Evolutionary conservation across 2,113 vertebrate genomes (phyloP).

Genomic region (Bubo blakistoni): DNA sequence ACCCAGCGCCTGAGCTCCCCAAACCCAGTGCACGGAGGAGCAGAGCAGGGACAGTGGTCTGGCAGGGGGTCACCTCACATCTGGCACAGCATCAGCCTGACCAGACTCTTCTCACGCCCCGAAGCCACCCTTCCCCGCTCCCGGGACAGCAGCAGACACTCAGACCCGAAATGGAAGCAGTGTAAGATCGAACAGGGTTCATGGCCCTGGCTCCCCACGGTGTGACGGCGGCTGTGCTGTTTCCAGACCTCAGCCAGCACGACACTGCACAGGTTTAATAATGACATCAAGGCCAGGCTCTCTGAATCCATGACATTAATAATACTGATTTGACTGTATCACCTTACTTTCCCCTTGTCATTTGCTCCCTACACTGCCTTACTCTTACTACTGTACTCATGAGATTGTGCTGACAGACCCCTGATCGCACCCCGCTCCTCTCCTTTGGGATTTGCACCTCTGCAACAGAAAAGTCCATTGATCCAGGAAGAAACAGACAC

Average conservation of each 20-base stretch:
- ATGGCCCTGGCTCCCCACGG: neutral
- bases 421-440: fast-evolving
- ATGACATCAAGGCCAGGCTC: neutral
- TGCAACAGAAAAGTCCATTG: neutral
- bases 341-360: neutral
- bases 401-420: neutral
- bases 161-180: fast-evolving
- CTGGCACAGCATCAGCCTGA: neutral
- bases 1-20: neutral
- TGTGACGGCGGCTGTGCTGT: fast-evolving
- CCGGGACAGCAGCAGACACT: neutral
- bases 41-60: neutral
- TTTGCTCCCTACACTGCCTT: neutral
- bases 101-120: neutral
- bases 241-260: neutral
- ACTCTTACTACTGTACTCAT: neutral
- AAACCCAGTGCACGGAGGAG: fast-evolving
- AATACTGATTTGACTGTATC: neutral
- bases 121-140: neutral
- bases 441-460: neutral
- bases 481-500: neutral
- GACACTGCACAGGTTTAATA: neutral
- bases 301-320: neutral
- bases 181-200: fast-evolving
- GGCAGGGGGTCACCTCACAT: neutral